These are phyloP conservation scores for Pygocentrus nattereri DNA, from an alignment of 2,797 vertebrate species.

Conservation along the genomic window DNA sequence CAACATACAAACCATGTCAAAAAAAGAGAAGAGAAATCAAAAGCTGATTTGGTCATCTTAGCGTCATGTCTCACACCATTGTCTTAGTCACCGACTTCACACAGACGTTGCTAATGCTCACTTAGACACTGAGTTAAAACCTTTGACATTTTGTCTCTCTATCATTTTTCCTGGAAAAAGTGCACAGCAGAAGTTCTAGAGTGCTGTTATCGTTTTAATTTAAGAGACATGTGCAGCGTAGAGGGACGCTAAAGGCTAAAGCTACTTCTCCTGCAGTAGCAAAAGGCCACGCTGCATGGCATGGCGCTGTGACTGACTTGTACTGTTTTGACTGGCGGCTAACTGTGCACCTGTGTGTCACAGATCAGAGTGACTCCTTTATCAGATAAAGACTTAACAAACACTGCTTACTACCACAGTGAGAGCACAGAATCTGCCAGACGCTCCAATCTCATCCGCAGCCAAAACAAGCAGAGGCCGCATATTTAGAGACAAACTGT, in stretches of 20 bases:
- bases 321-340: slow-evolving; percentile 59
- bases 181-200: slow-evolving; percentile 32
- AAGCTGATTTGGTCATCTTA: no score
- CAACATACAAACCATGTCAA: background rate
- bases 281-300: slow-evolving; percentile 19
- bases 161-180: slow-evolving; percentile 40
- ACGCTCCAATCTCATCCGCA: slow-evolving; percentile 35
- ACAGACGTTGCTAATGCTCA: slow-evolving; percentile 29
- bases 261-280: slow-evolving; percentile 43
- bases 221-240: slow-evolving; percentile 24
- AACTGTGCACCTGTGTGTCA: slow-evolving; percentile 55
- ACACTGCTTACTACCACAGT: slow-evolving; percentile 25
- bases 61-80: background rate
- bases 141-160: slow-evolving; percentile 53
- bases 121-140: slow-evolving; percentile 44
- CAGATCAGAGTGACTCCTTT: slow-evolving; percentile 38
- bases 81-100: slow-evolving; percentile 24
- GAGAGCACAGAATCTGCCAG: slow-evolving; percentile 17
- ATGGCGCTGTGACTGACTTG: slow-evolving; percentile 20
- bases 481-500: slow-evolving; percentile 37
- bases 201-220: slow-evolving; percentile 40
- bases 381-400: slow-evolving; percentile 57
- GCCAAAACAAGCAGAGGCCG: slow-evolving; percentile 42
- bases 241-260: slow-evolving; percentile 24
- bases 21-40: background rate